phyloP scores from a whole-genome alignment of 2,797 vertebrate species.

The Erithacus rubecula region DNA sequence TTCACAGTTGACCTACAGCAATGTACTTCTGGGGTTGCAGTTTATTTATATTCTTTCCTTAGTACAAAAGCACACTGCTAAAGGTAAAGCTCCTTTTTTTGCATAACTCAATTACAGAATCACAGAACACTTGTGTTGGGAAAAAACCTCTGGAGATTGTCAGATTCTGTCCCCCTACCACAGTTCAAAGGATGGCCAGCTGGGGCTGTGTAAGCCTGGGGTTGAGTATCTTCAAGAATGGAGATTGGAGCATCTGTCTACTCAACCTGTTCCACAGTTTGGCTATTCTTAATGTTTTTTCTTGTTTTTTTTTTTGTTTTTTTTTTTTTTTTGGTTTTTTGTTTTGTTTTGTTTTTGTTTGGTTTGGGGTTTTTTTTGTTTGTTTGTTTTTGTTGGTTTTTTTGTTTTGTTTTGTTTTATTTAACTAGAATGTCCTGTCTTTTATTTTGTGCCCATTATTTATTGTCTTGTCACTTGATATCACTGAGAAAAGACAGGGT shows the following conservation, averaged over 20 bases:
- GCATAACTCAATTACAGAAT: neutral
- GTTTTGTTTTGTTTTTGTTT: neutral
- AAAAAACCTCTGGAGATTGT: neutral
- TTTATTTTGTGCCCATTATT: neutral
- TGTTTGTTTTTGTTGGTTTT: neutral
- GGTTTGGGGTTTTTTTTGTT: neutral
- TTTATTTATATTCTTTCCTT: neutral
- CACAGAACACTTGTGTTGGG: neutral
- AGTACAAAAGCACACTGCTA: neutral
- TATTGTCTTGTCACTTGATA: neutral
- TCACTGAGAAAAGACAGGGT: neutral
- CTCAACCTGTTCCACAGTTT: neutral
- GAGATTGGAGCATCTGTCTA: neutral
- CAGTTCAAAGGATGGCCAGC: neutral
- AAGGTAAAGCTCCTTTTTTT: neutral
- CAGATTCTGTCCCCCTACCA: fast-evolving
- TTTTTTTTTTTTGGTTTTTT: neutral
- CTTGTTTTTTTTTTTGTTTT: neutral
- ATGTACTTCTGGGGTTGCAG: neutral
- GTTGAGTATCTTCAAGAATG: neutral
- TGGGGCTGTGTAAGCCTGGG: neutral
- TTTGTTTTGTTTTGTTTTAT: neutral
- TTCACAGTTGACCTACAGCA: neutral
- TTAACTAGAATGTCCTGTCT: neutral
- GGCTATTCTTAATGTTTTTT: neutral